A percentile compares a stretch with the other conserved stretches of the same genome.
phyloP scores from a whole-genome alignment of 1,140 invertebrate genomes.

The Triops cancriformis region DNA sequence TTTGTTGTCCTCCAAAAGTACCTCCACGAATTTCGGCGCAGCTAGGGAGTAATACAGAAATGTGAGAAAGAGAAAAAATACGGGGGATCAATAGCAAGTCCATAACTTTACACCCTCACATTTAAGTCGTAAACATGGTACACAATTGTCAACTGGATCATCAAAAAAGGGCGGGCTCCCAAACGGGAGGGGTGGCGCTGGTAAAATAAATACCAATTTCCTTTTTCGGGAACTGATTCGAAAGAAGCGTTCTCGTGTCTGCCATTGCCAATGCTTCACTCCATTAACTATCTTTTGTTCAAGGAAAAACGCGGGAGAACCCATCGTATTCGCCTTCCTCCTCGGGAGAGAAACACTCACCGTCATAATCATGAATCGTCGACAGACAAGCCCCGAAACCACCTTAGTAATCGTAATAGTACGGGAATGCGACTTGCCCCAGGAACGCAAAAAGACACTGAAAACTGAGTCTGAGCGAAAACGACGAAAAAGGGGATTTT shows the following conservation, averaged over 20 bases:
- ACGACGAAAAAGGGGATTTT: background rate
- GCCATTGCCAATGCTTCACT: constrained; percentile 5
- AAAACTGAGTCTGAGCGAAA: background rate
- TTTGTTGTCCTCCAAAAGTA: constrained; percentile 44
- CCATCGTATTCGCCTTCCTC: background rate
- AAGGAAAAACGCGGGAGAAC: background rate
- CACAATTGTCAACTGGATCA: background rate
- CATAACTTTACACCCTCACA: background rate
- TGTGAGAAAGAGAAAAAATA: constrained; percentile 15
- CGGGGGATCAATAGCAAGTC: background rate
- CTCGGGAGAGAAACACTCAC: background rate
- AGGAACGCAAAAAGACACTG: background rate
- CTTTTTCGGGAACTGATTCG: background rate
- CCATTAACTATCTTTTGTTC: background rate
- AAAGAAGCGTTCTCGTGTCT: background rate
- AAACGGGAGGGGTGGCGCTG: background rate
- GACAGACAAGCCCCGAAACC: background rate
- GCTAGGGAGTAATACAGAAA: constrained; percentile 49
- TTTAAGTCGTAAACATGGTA: background rate
- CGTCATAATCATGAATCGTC: background rate
- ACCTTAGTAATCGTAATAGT: background rate
- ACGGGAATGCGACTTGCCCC: background rate
- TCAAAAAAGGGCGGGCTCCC: background rate
- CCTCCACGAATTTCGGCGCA: constrained; percentile 55
- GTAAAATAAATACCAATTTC: background rate